Evolutionary conservation across 2,888 invertebrate genomes (phyloP), one percentile per base, ranked within the genome.

Genomic region (Agriopis marginaria): DNA sequence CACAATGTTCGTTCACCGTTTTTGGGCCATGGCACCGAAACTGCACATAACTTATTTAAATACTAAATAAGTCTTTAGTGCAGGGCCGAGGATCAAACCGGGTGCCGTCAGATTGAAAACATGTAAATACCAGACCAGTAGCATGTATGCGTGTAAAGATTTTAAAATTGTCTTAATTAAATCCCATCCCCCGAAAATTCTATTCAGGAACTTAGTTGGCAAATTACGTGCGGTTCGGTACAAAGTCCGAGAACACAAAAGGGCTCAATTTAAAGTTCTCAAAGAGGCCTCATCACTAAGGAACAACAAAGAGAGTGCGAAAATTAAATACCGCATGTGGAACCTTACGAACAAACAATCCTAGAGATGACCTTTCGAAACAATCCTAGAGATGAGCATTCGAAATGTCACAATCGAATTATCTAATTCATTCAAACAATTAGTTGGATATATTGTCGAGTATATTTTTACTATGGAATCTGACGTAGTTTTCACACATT

Each of bases 321-420:
- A 90, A 86, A 84, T 92, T 91, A 91, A 92, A 92, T 90, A 90
- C 90, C 92, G 85, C 92, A 91, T 90, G 89, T 76, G 87, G 84
- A 88, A 88, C 92, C 93, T 93, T 92, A 92, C 91, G 86, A 92
- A 91, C 92, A 92, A 93, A 92, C 92, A 93, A 51, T 51, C 6
- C 10, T 53, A 53, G 53, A 14, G 62, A 62, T 53, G 53, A 10
- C 32, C 17, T 17, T 9, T 14, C 10, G 1, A 49, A 49, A 9
- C 92, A 93, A 51, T 51, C 6, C 10, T 53, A 53, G 53, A 14
- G 62, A 62, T 53, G 53, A 10, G 45, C 17, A 42, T 9, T 14
- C 10, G 1, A 49, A 49, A 9, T 14, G 39, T 39, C 39, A 42
- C 11, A 50, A 50, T 49, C 49, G 39, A 60, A 14, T 49, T n/a